Percentiles rank a stretch among this genome's conserved stretches.
phyloP scores from a whole-genome alignment of 2,888 invertebrate genomes.

The Andrena marginata region DNA sequence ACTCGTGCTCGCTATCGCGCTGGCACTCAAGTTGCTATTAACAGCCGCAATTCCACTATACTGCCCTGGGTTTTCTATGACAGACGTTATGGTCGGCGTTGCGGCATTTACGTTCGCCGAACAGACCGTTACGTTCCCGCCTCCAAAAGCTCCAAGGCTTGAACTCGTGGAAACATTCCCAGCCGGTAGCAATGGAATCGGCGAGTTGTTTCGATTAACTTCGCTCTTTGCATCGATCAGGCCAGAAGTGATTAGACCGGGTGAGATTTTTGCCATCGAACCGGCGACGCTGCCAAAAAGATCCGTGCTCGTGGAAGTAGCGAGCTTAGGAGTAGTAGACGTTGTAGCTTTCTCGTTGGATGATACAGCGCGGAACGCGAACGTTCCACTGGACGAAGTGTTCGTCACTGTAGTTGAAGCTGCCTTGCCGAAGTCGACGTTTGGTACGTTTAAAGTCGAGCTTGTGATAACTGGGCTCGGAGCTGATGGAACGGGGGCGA shows the following conservation, averaged over 20 bases:
- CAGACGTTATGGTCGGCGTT: not conserved
- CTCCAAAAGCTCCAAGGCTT: not conserved
- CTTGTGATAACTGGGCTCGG: not conserved
- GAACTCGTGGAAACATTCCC: not conserved
- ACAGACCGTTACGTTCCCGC: not conserved
- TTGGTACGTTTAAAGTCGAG: not conserved
- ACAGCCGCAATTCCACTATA: not conserved
- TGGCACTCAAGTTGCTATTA: not conserved
- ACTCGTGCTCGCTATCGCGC: not conserved
- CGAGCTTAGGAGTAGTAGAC: not conserved
- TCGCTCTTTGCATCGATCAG: not conserved
- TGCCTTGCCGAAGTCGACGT: constrained; percentile 25
- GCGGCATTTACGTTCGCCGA: not conserved
- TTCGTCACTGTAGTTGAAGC: not conserved
- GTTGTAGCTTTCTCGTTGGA: constrained; percentile 10
- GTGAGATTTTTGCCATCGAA: not conserved
- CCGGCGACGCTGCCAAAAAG: no score
- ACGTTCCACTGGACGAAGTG: constrained; percentile 8
- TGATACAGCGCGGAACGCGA: constrained; percentile 6
- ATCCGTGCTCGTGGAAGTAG: not conserved
- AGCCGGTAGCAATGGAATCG: not conserved
- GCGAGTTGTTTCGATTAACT: not conserved
- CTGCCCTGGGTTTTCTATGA: not conserved
- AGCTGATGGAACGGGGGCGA: not conserved
- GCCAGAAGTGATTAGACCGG: not conserved